Evolutionary conservation across 2,113 vertebrate species (phyloP).

Genomic region (Leucosticte australis): DNA sequence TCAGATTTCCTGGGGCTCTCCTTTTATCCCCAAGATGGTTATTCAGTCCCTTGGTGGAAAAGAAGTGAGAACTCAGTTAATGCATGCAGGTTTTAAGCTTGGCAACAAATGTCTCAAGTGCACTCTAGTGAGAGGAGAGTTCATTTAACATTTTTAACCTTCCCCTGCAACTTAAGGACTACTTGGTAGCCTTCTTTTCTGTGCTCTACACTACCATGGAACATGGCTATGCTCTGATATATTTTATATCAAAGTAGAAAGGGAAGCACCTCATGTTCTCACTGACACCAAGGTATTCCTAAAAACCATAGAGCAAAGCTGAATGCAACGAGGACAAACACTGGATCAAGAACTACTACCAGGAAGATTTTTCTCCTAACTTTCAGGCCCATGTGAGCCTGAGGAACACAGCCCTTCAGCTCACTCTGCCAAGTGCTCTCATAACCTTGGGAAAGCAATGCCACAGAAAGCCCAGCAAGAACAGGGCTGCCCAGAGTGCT

Average conservation of each 20-base stretch:
- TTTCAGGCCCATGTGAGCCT: not conserved
- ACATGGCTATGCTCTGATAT: not conserved
- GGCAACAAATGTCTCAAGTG: not conserved
- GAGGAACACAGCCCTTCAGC: not conserved
- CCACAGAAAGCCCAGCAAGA: not conserved
- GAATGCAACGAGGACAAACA: not conserved
- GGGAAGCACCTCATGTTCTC: not conserved
- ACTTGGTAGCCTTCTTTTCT: not conserved
- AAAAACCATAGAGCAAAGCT: not conserved
- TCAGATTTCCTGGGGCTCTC: not conserved
- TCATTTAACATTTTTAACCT: not conserved
- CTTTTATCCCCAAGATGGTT: not conserved
- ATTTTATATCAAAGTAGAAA: not conserved
- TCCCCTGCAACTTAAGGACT: not conserved
- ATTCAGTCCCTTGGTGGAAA: not conserved
- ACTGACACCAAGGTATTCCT: not conserved
- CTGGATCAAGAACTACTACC: not conserved
- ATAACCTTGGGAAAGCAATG: not conserved
- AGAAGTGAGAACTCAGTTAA: not conserved
- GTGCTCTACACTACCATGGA: not conserved
- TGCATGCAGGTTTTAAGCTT: not conserved
- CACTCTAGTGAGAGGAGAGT: not conserved
- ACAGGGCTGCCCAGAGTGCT: not conserved
- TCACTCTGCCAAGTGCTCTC: not conserved
- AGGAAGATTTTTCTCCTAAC: not conserved